phyloP scores from a whole-genome alignment of 53 echinoderm and acorn worm species.

The Temnopleurus reevesii region DNA sequence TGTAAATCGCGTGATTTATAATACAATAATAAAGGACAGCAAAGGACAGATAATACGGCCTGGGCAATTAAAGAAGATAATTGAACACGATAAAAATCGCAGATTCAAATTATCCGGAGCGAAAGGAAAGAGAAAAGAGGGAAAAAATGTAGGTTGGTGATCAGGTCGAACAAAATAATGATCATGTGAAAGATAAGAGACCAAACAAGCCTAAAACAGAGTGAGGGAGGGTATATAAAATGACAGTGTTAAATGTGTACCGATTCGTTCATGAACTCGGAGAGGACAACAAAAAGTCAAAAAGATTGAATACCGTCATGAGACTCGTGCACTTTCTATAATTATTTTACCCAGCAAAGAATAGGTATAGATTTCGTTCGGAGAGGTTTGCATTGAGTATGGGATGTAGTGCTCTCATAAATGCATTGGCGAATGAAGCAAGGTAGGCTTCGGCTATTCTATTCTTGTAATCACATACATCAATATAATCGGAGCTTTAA shows the following conservation, averaged over 20 bases:
- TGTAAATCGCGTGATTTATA: no score
- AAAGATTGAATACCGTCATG: neutral
- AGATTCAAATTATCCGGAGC: no score
- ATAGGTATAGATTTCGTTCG: neutral
- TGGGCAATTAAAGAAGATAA: no score
- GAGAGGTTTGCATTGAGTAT: neutral
- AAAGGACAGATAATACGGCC: no score
- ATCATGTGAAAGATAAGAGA: no score
- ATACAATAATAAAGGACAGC: no score
- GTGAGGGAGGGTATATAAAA: neutral
- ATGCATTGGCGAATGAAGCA: neutral
- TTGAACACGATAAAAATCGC: no score
- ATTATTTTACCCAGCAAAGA: slow-evolving; percentile 6
- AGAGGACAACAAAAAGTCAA: neutral
- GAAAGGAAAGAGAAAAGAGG: no score
- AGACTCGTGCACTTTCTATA: slow-evolving; percentile 39
- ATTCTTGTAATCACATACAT: neutral
- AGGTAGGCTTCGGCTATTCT: neutral
- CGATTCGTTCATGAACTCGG: slow-evolving; percentile 2
- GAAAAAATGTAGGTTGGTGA: no score
- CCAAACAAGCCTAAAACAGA: no score
- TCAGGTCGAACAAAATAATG: no score
- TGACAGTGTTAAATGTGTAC: neutral
- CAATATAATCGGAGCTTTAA: slow-evolving; percentile 24
- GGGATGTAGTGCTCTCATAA: neutral